Evolutionary conservation across 1,140 invertebrate species (phyloP).

Genomic region (Cardiocondyla obscurior): DNA sequence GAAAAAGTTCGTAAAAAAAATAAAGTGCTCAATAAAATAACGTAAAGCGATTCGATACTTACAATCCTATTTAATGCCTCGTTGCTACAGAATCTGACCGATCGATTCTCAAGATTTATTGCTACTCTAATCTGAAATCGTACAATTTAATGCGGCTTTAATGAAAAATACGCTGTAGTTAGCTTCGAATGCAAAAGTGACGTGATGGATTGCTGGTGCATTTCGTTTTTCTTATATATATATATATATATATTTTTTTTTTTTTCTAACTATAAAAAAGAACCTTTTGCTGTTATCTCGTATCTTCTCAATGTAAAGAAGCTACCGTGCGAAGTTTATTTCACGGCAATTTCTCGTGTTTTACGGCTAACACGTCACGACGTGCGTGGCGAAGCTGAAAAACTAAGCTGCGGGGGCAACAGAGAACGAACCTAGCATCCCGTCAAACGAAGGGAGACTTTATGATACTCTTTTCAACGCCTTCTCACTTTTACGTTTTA

Average conservation of each 20-base stretch:
- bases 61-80: background rate
- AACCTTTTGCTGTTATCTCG: background rate
- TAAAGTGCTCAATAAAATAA: background rate
- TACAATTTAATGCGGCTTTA: background rate
- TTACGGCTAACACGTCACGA: slow-evolving; percentile 53
- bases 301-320: slow-evolving; percentile 36
- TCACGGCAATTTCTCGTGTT: slow-evolving; percentile 58
- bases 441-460: slow-evolving; percentile 58
- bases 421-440: slow-evolving; percentile 12
- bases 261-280: background rate
- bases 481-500: slow-evolving; percentile 70
- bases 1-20: background rate
- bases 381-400: slow-evolving; percentile 42
- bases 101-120: background rate
- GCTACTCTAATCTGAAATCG: background rate
- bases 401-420: background rate
- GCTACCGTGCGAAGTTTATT: slow-evolving; percentile 61
- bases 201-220: background rate
- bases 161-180: background rate
- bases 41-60: background rate
- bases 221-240: background rate
- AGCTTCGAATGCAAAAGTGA: background rate
- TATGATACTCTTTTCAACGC: slow-evolving; percentile 67
- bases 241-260: no score
- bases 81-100: no score